Conservation (phyloP, 2,113 vertebrate genomes). For the Vulpes ferrilata region DNA sequence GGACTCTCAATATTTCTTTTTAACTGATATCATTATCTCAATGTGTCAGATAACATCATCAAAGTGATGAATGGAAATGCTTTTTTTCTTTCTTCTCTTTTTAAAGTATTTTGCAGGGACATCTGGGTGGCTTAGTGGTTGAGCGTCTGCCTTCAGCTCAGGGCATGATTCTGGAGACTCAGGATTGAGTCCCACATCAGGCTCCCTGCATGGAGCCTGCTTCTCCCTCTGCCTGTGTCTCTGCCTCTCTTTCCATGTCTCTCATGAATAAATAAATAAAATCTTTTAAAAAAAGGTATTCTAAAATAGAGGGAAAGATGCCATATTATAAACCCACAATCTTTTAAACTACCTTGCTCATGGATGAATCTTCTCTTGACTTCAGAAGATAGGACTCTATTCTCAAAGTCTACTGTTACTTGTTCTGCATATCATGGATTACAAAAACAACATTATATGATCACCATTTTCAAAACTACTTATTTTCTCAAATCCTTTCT, state of each 20-base stretch:
- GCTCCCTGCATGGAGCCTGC: no score
- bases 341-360: neutral
- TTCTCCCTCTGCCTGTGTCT: no score
- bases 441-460: neutral
- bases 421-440: neutral
- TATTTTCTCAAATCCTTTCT: neutral
- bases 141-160: no score
- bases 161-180: no score
- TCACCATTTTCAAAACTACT: slow-evolving; percentile 23
- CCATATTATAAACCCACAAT: neutral
- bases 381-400: neutral
- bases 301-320: neutral
- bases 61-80: neutral
- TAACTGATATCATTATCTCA: slow-evolving; percentile 43
- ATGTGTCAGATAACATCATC: neutral
- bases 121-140: no score
- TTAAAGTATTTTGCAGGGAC: neutral
- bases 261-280: no score
- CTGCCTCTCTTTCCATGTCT: no score
- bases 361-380: neutral
- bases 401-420: neutral
- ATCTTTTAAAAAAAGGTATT: no score
- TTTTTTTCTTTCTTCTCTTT: neutral
- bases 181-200: no score
- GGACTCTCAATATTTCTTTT: slow-evolving; percentile 41